phyloP scores from a whole-genome alignment of 2,113 vertebrate species.

The Cavia aperea region DNA sequence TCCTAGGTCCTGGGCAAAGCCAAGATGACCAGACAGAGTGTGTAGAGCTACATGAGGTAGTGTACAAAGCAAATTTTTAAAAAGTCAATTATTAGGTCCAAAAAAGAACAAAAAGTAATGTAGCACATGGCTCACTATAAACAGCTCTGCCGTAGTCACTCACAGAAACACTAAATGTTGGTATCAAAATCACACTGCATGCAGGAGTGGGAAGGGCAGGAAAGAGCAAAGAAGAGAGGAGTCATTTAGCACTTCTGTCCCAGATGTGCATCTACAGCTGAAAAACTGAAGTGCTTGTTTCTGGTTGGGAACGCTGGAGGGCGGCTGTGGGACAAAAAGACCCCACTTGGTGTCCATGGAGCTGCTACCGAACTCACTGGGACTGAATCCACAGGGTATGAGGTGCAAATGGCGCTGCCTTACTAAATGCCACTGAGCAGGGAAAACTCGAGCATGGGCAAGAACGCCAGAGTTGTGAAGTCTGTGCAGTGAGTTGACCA shows the following conservation, averaged over 20 bases:
- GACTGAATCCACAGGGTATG: not conserved
- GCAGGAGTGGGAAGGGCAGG: fast-evolving
- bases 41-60: not conserved
- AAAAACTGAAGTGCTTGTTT: not conserved
- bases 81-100: not conserved
- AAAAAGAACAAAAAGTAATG: not conserved
- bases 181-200: not conserved
- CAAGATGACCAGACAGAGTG: not conserved
- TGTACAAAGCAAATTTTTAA: not conserved
- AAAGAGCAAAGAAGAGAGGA: not conserved
- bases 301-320: not conserved
- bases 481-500: not conserved
- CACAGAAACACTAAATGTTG: not conserved
- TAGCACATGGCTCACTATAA: not conserved
- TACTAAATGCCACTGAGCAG: not conserved
- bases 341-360: not conserved
- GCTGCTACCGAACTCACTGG: not conserved
- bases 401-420: not conserved
- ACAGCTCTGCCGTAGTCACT: not conserved
- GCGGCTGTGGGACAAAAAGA: not conserved
- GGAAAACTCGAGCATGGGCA: not conserved
- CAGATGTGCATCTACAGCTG: not conserved
- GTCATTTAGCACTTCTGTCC: not conserved
- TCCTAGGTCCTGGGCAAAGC: not conserved
- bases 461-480: not conserved